phyloP scores from a whole-genome alignment of 2,797 vertebrate species.

The Neosilurus mollespiculum region DNA sequence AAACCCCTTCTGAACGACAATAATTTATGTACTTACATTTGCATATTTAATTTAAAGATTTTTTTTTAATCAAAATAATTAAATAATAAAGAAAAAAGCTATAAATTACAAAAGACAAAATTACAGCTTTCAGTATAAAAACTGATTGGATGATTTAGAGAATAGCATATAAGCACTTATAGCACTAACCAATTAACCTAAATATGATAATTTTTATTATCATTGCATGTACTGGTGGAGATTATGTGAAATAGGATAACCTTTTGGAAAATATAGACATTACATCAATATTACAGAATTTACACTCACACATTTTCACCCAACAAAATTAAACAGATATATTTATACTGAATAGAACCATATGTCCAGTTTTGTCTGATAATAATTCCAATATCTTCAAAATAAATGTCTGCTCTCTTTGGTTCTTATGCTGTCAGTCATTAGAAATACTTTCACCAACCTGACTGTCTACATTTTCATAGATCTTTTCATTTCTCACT shows the following conservation, averaged over 20 bases:
- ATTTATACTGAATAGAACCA: not conserved
- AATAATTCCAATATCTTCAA: not conserved
- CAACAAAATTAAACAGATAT: not conserved
- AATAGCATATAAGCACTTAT: not conserved
- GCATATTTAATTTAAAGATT: not conserved
- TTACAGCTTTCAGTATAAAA: not conserved
- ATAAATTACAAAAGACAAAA: not conserved
- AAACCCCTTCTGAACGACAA: not conserved
- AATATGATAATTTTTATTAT: not conserved
- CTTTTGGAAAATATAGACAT: not conserved
- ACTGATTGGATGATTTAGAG: not conserved
- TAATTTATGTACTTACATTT: not conserved
- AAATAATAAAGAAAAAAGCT: not conserved
- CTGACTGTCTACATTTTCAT: not conserved
- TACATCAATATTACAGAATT: not conserved
- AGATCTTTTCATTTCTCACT: constrained; percentile 4
- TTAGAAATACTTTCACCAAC: constrained; percentile 8
- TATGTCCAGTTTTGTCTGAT: not conserved
- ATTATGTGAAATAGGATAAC: not conserved
- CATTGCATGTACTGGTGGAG: not conserved
- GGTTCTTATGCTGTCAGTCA: not conserved
- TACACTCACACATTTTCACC: not conserved
- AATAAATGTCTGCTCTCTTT: constrained; percentile 15
- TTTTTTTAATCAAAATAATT: not conserved
- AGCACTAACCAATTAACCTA: not conserved